Percentiles rank a stretch among this genome's conserved stretches.
Conservation (phyloP, 53 echinoderm and acorn worm genomes). For the Arbacia lixula region DNA sequence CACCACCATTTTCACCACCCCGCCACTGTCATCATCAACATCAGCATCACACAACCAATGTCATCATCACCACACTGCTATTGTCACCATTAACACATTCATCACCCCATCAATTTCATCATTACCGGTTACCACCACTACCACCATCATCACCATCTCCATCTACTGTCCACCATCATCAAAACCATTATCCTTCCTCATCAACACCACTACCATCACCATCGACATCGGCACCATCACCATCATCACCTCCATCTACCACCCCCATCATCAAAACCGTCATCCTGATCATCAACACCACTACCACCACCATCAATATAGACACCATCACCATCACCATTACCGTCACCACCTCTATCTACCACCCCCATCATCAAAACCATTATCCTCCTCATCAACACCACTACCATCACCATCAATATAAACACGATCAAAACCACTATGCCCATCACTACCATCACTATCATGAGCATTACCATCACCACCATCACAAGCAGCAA, state of each 20-base stretch:
- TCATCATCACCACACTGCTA: background rate
- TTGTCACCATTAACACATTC: background rate
- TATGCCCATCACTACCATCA: background rate
- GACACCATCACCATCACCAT: background rate
- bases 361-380: background rate
- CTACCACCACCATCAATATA: background rate
- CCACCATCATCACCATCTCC: background rate
- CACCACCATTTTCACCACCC: background rate
- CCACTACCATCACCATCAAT: background rate
- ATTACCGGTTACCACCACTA: background rate
- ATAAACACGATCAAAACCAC: constrained; percentile 1
- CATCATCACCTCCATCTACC: background rate
- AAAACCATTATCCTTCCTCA: background rate
- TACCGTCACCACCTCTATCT: background rate
- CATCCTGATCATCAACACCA: constrained; percentile 10
- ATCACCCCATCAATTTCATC: background rate
- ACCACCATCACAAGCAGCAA: background rate
- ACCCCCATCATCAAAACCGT: background rate
- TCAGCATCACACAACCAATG: background rate
- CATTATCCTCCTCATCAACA: no score
- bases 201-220: background rate
- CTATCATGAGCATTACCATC: background rate
- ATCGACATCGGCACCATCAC: background rate
- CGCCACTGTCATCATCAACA: background rate
- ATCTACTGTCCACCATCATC: background rate